These are phyloP conservation scores for Archilochus colubris DNA, from an alignment of 2,113 vertebrate species.

Conservation along the genomic window DNA sequence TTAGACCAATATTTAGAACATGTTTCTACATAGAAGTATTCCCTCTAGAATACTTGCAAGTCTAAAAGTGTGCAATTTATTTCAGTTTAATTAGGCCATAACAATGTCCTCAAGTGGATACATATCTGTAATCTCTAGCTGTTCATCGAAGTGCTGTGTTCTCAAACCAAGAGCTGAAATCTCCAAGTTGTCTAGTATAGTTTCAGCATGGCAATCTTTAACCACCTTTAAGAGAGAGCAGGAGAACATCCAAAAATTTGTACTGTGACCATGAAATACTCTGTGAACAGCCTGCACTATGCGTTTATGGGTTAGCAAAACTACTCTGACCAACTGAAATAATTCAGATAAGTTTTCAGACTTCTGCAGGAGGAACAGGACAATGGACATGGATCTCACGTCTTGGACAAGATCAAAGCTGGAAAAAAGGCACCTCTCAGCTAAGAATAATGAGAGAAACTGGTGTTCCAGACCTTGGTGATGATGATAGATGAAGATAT, in stretches of 20 bases:
- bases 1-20: conserved; percentile 60
- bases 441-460: background rate
- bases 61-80: conserved; percentile 58
- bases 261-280: background rate
- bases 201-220: background rate
- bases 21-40: conserved; percentile 47
- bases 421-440: background rate
- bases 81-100: conserved; percentile 59
- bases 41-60: conserved; percentile 52
- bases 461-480: background rate
- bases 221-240: background rate
- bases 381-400: accelerated
- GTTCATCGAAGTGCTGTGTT: background rate
- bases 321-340: background rate
- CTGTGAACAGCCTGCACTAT: accelerated
- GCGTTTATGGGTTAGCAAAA: background rate
- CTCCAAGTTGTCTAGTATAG: background rate
- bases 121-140: conserved; percentile 47
- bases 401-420: background rate
- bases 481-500: accelerated
- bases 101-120: conserved; percentile 54
- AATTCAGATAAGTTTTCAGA: background rate
- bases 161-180: background rate
- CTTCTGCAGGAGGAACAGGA: background rate
- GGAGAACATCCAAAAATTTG: background rate